Evolutionary conservation across 2,888 invertebrate species (phyloP).

Genomic region (Caenorhabditis afra): DNA sequence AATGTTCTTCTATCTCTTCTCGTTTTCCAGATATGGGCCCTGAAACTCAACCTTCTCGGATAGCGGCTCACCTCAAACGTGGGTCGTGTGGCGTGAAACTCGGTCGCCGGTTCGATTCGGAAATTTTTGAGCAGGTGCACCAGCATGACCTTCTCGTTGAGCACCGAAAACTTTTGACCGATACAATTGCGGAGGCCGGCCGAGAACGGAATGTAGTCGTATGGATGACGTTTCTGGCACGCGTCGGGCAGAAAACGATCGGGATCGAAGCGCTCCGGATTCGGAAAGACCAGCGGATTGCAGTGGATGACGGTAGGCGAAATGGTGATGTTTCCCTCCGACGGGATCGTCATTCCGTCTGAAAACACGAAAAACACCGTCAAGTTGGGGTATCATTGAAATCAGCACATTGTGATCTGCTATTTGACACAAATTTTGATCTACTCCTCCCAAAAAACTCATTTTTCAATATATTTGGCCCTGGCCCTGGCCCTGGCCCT

Average conservation of each 20-base stretch:
- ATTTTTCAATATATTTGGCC: too few species aligned
- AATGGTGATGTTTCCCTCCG: conserved; percentile 45
- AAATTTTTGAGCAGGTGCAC: conserved; percentile 36
- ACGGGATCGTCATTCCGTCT: conserved; percentile 48
- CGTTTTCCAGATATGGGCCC: too few species aligned
- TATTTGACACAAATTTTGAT: too few species aligned
- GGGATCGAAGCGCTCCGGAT: conserved; percentile 82
- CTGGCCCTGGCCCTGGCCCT: too few species aligned
- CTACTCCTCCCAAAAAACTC: too few species aligned
- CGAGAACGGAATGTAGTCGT: conserved; percentile 75
- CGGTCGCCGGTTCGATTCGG: conserved; percentile 26
- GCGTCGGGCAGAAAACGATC: conserved; percentile 81
- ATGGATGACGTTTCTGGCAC: conserved; percentile 66
- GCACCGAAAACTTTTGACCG: conserved; percentile 81
- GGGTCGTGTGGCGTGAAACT: conserved; percentile 26
- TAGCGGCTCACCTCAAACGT: conserved; percentile 24
- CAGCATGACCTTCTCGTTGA: conserved; percentile 81
- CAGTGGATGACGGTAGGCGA: conserved; percentile 55
- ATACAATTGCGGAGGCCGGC: conserved; percentile 77
- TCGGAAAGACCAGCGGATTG: conserved; percentile 54
- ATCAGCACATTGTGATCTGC: too few species aligned
- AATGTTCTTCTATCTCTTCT: too few species aligned
- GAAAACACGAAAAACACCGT: too few species aligned
- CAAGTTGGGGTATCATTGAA: neutral
- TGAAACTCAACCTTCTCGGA: too few species aligned